These are phyloP conservation scores for Styela plicata DNA, from an alignment of 23 tunicate species.

Conservation along the genomic window DNA sequence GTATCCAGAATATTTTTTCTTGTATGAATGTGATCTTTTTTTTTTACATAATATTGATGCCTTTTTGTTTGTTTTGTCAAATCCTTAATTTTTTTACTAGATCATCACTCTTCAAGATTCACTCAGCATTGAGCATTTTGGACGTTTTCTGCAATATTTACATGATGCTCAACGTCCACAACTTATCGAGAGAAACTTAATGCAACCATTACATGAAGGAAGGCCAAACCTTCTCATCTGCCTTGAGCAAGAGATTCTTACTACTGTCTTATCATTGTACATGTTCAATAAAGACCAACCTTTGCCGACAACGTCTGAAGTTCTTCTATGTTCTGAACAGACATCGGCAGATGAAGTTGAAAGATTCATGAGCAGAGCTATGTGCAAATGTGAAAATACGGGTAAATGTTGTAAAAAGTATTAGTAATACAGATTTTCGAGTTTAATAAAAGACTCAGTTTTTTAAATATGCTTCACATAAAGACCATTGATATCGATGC, in stretches of 20 bases:
- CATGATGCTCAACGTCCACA: background rate
- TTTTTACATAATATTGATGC: background rate
- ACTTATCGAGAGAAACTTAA: slow-evolving; percentile 2
- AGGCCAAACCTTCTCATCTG: slow-evolving; percentile 60
- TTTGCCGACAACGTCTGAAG: slow-evolving; percentile 67
- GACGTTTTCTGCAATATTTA: slow-evolving; percentile 32
- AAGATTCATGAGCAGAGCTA: slow-evolving; percentile 54
- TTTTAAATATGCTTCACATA: too few relatives aligned
- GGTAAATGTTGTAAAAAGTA: slow-evolving; percentile 12
- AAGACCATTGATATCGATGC: too few relatives aligned
- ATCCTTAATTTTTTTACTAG: slow-evolving; percentile 14
- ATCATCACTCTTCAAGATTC: slow-evolving; percentile 58
- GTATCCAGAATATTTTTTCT: too few relatives aligned
- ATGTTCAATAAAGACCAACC: slow-evolving; percentile 47
- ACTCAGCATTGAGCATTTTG: slow-evolving; percentile 70
- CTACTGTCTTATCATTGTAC: slow-evolving; percentile 44
- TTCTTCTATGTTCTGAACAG: slow-evolving; percentile 47
- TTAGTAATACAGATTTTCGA: too few relatives aligned
- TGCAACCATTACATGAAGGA: slow-evolving; percentile 24
- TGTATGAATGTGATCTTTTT: too few relatives aligned
- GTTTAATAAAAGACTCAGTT: too few relatives aligned
- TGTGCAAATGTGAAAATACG: slow-evolving; percentile 7
- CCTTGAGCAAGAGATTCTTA: slow-evolving; percentile 40
- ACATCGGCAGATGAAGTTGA: slow-evolving; percentile 67
- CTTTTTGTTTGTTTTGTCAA: background rate